These are phyloP conservation scores for Netelia fuscicornis DNA, from an alignment of 2,888 invertebrate genomes.

Conservation along the genomic window DNA sequence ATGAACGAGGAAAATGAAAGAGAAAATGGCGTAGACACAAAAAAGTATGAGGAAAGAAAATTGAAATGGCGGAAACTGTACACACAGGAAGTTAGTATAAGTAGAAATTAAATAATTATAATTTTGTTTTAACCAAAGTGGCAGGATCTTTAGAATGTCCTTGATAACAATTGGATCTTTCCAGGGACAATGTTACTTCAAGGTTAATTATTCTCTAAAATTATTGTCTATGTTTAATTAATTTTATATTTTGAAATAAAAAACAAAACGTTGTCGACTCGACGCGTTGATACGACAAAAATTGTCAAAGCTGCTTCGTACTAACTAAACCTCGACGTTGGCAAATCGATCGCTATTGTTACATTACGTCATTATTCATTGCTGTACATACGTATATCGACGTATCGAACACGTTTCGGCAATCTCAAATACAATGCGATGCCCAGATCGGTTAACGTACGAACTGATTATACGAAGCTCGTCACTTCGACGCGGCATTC, in stretches of 20 bases:
- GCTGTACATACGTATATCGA: slow-evolving; percentile 13
- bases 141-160: neutral
- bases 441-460: slow-evolving; percentile 37
- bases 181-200: no score
- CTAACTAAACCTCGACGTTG: no score
- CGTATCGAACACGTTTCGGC: slow-evolving; percentile 28
- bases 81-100: neutral
- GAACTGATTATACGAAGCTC: slow-evolving; percentile 56
- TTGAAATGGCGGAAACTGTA: neutral
- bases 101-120: slow-evolving; percentile 19
- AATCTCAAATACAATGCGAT: slow-evolving; percentile 54
- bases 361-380: no score
- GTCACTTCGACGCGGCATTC: slow-evolving; percentile 60
- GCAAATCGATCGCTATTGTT: no score
- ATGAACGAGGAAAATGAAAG: neutral
- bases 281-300: neutral
- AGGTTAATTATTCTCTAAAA: no score
- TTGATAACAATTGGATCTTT: no score
- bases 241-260: no score
- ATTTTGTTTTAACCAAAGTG: slow-evolving; percentile 18
- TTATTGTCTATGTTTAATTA: no score
- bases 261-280: neutral
- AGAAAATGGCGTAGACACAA: slow-evolving; percentile 11
- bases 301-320: no score
- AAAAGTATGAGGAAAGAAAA: slow-evolving; percentile 13